Conservation (phyloP, 30 jellyfish, hydroid and myxozoan genomes). For the Catostylus mosaicus region DNA sequence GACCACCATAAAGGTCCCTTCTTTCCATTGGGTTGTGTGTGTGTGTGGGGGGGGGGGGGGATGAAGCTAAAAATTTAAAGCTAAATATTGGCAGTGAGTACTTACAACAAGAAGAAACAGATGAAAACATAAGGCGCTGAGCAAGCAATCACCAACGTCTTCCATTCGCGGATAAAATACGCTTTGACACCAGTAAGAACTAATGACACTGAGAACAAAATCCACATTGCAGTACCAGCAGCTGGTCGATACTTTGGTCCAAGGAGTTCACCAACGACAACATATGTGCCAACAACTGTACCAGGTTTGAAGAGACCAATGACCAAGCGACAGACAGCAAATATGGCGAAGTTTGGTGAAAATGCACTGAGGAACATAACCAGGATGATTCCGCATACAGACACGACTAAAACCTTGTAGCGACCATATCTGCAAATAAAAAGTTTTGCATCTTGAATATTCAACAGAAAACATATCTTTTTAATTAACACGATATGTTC, state of each 20-base stretch:
- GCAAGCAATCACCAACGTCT: constrained; percentile 62
- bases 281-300: constrained; percentile 70
- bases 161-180: constrained; percentile 84
- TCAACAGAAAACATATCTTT: no score
- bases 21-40: no score
- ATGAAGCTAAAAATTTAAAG: no score
- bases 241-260: constrained; percentile 83
- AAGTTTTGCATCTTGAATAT: no score
- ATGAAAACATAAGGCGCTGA: constrained; percentile 81
- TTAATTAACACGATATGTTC: no score
- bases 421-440: constrained; percentile 65
- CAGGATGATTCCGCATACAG: constrained; percentile 55
- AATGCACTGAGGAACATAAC: constrained; percentile 62
- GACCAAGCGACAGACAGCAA: constrained; percentile 69
- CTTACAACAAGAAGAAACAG: constrained; percentile 67
- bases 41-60: no score
- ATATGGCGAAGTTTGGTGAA: constrained; percentile 70
- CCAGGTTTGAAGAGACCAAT: constrained; percentile 89
- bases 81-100: no score
- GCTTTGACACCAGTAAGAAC: constrained; percentile 86
- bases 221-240: constrained; percentile 82
- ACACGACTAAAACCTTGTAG: constrained; percentile 63
- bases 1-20: no score
- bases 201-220: constrained; percentile 66
- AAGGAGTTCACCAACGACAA: constrained; percentile 79